A percentile compares a stretch with the other conserved stretches of the same genome.
Evolutionary conservation across 2,888 invertebrate genomes (phyloP).

Genomic region (Rhingia rostrata): DNA sequence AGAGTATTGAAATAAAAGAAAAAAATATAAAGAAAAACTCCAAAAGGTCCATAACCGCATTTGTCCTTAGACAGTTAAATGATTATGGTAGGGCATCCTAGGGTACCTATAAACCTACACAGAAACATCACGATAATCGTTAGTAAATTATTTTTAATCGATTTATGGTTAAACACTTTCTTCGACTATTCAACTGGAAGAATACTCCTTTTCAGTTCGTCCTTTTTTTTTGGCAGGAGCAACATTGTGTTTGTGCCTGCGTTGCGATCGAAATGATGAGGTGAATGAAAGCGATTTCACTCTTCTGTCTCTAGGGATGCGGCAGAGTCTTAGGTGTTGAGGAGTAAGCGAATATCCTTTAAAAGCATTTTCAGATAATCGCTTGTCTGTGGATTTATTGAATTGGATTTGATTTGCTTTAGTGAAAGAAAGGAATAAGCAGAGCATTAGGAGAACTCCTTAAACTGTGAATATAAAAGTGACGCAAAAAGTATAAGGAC

Average conservation of each 20-base stretch:
- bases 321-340: constrained; percentile 36
- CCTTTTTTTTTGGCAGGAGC: constrained; percentile 48
- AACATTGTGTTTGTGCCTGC: constrained; percentile 48
- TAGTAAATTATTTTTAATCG: constrained; percentile 74
- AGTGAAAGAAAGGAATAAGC: constrained; percentile 21
- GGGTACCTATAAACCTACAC: constrained; percentile 1
- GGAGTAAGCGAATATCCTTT: constrained; percentile 53
- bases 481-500: too few relatives aligned
- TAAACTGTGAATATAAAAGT: too few relatives aligned
- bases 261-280: constrained; percentile 10
- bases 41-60: not conserved
- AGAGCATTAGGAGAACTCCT: not conserved
- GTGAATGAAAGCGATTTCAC: constrained; percentile 47
- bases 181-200: constrained; percentile 63
- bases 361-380: constrained; percentile 71
- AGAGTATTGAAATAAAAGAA: constrained; percentile 11
- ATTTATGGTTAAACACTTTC: constrained; percentile 72
- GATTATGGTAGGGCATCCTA: not conserved
- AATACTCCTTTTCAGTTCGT: constrained; percentile 38
- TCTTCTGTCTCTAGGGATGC: constrained; percentile 3
- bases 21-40: not conserved
- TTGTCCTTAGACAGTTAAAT: not conserved
- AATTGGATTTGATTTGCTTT: constrained; percentile 65
- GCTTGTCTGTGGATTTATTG: constrained; percentile 70
- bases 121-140: constrained; percentile 58